Evolutionary conservation across 2,888 invertebrate species (phyloP), one percentile per base, ranked within the genome.

Genomic region (Gnatocerus cornutus): DNA sequence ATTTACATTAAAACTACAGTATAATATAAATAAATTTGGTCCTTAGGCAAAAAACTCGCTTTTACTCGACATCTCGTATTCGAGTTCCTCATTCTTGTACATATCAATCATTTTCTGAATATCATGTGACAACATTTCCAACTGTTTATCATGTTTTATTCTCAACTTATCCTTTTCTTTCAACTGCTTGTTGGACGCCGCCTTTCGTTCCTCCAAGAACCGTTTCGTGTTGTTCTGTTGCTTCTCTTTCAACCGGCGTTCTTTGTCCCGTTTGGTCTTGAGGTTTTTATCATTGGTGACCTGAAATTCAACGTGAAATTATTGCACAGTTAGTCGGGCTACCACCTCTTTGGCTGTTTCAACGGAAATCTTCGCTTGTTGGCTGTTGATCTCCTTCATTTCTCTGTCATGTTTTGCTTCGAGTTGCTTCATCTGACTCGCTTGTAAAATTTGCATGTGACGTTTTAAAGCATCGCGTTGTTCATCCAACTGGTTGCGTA

Each of bases 141-240:
- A 88, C 83, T 98, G 97, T 80, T 97, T 96, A 80, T 95, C 94
- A 82, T 99, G 99, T 43, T 93, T 92, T 62, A 94, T 91, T 83
- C 95, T 95, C 74, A 99, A 87, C 84, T 97, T 96, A 75, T 97
- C 97, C 84, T 93, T 94, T 83, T 98, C 96, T 74, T 96, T 92
- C 68, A 91, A 92, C 80, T 97, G 97, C 80, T 97, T 96, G 82
- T 96, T 94, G 65, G 92, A 92, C 59, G 93, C 92, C 71, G 90
- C 91, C 89, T 93, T 96, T 67, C 96, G 89, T 85, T 99, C 98
- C 77, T 99, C 98, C 88, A 98, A 92, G 83, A 99, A 99, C 80
- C 96, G 95, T 85, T 98, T 98, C 61, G 97, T 97, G 84, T 98
- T 98, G 84, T 98, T 98, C 83, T 98, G 97, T 80, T 98, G 97